A percentile compares a stretch with the other conserved stretches of the same genome.
Conservation (phyloP, 2,113 vertebrate species). For the Tor tambroides region DNA sequence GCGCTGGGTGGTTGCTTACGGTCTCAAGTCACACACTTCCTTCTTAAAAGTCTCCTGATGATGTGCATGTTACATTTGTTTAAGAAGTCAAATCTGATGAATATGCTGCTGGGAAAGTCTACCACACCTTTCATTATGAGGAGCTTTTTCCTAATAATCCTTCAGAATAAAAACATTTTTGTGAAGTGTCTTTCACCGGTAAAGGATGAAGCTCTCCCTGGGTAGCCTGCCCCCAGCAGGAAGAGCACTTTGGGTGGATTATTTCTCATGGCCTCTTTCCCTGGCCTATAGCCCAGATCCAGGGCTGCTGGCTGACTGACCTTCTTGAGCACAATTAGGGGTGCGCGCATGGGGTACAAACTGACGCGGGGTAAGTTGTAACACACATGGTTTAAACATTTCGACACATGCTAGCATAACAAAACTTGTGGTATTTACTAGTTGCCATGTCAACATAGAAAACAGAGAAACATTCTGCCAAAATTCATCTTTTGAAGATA, state of each 20-base stretch:
- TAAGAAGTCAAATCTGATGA: not conserved
- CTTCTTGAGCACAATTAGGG: conserved; percentile 57
- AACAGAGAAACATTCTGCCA: too few relatives aligned
- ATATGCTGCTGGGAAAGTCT: not conserved
- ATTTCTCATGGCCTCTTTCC: conserved; percentile 83
- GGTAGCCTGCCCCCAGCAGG: conserved; percentile 82
- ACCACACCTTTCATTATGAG: not conserved
- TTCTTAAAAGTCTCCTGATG: not conserved
- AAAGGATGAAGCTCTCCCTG: conserved; percentile 81
- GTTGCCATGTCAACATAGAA: too few relatives aligned
- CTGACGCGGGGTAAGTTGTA: too few relatives aligned
- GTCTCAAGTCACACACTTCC: not conserved
- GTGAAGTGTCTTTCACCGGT: conserved; percentile 80
- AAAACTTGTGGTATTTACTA: too few relatives aligned
- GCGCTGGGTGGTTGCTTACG: not conserved
- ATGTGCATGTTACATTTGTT: not conserved
- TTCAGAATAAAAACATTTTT: not conserved
- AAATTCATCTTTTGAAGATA: too few relatives aligned
- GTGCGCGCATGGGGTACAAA: too few relatives aligned
- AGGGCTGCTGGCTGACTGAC: conserved; percentile 90
- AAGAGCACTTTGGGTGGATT: conserved; percentile 66
- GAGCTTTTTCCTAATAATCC: not conserved
- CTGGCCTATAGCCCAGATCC: conserved; percentile 89
- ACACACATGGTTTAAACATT: too few relatives aligned
- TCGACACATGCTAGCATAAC: too few relatives aligned